Percentiles rank a stretch among this genome's conserved stretches.
Evolutionary conservation across 2,888 invertebrate genomes (phyloP).

Genomic region (Hypena proboscidalis): DNA sequence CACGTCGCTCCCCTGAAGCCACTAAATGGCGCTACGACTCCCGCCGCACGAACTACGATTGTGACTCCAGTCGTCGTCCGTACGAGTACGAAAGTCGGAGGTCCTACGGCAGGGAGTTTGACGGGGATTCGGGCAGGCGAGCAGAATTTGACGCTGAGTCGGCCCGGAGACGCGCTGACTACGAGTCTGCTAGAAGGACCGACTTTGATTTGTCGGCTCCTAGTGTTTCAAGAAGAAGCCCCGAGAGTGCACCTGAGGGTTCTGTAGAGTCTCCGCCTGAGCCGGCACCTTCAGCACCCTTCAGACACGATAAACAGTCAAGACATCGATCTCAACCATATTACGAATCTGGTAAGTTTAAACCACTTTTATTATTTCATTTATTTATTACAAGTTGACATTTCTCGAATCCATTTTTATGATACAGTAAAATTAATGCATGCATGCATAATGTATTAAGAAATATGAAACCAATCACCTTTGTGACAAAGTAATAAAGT

Average conservation of each 20-base stretch:
- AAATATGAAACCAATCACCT: slow-evolving; percentile 29
- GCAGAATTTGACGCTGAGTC: slow-evolving; percentile 76
- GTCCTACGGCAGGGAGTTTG: slow-evolving; percentile 67
- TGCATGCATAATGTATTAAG: slow-evolving; percentile 1
- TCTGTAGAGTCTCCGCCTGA: slow-evolving; percentile 80
- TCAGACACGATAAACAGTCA: slow-evolving; percentile 69
- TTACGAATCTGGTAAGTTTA: slow-evolving; percentile 79
- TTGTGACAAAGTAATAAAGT: slow-evolving; percentile 4
- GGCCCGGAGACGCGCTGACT: slow-evolving; percentile 75
- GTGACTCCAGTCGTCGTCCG: slow-evolving; percentile 70
- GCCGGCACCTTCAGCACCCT: slow-evolving; percentile 78
- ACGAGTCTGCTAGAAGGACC: slow-evolving; percentile 79
- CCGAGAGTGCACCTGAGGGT: slow-evolving; percentile 79
- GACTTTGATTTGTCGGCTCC: slow-evolving; percentile 79
- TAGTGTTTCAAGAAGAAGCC: slow-evolving; percentile 71
- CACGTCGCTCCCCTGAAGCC: slow-evolving; percentile 75
- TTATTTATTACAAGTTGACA: too few species aligned
- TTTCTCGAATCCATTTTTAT: neutral
- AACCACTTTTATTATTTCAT: too few species aligned
- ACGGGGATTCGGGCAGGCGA: slow-evolving; percentile 73
- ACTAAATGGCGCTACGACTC: slow-evolving; percentile 80
- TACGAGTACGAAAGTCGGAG: slow-evolving; percentile 76
- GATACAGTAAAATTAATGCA: neutral
- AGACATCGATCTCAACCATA: slow-evolving; percentile 76
- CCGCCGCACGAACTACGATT: slow-evolving; percentile 74